Conservation (phyloP, 2,797 vertebrate genomes). For the Alauda arvensis region DNA sequence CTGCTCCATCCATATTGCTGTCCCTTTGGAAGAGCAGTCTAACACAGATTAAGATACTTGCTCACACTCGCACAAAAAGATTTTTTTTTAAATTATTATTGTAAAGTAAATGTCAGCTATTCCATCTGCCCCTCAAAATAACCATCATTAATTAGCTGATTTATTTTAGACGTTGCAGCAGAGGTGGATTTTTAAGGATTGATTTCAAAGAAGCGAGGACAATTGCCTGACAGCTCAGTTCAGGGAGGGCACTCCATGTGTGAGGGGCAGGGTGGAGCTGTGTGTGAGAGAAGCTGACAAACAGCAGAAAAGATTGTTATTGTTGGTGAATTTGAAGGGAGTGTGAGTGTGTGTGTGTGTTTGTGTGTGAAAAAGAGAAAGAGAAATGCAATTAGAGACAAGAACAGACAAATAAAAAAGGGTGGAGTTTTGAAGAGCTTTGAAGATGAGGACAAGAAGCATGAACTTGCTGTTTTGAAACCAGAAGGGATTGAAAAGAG, state of each 20-base stretch:
- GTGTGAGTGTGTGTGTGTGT: neutral
- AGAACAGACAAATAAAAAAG: conserved; percentile 29
- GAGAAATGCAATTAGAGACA: conserved; percentile 22
- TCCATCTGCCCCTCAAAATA: conserved; percentile 59
- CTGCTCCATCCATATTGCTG: neutral
- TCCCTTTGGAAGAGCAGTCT: neutral
- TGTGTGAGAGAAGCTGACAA: conserved; percentile 24
- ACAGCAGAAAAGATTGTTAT: conserved; percentile 20
- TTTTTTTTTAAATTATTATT: neutral
- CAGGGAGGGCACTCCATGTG: conserved; percentile 24
- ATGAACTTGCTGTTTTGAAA: conserved; percentile 31
- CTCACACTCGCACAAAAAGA: neutral
- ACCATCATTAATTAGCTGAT: conserved; percentile 54
- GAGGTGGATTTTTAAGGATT: conserved; percentile 47
- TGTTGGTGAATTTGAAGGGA: conserved; percentile 30
- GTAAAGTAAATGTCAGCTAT: conserved; percentile 51
- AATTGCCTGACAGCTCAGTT: conserved; percentile 51
- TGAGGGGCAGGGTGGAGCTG: conserved; percentile 38
- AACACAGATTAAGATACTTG: conserved; percentile 19
- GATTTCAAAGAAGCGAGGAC: conserved; percentile 43
- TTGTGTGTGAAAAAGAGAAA: neutral
- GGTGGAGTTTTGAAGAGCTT: conserved; percentile 25
- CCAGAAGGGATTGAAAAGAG: neutral
- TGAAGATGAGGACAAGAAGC: conserved; percentile 24
- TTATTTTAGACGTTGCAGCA: conserved; percentile 22